phyloP scores from a whole-genome alignment of 1,140 invertebrate species.

The Heliothis subflexa region DNA sequence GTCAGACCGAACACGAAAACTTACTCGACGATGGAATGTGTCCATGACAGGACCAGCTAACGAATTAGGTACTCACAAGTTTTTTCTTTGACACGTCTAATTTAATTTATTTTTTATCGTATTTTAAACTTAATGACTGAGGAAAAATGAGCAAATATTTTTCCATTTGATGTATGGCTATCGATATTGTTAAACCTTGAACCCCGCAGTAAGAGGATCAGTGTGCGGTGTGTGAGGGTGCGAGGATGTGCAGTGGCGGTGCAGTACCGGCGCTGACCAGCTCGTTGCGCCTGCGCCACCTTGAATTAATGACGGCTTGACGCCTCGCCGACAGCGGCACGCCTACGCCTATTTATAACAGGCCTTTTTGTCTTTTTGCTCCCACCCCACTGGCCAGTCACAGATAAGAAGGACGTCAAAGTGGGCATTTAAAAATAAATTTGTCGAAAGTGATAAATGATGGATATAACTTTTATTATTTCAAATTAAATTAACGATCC shows the following conservation, averaged over 20 bases:
- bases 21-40: slow-evolving; percentile 83
- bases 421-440: slow-evolving; percentile 85
- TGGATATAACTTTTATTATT: slow-evolving; percentile 85
- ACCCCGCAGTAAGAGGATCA: background rate
- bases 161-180: background rate
- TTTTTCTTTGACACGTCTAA: slow-evolving; percentile 62
- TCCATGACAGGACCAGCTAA: slow-evolving; percentile 80
- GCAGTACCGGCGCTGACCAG: background rate
- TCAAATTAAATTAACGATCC: slow-evolving; percentile 86
- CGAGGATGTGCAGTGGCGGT: background rate
- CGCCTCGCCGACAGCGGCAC: slow-evolving; percentile 69
- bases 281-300: background rate
- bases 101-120: slow-evolving; percentile 68
- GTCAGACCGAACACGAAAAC: slow-evolving; percentile 82
- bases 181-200: background rate
- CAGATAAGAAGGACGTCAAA: slow-evolving; percentile 74
- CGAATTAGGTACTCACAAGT: slow-evolving; percentile 80
- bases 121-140: slow-evolving; percentile 33
- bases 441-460: slow-evolving; percentile 85
- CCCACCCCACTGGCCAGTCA: slow-evolving; percentile 68
- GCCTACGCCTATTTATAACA: slow-evolving; percentile 73
- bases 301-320: slow-evolving; percentile 66
- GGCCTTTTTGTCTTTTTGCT: slow-evolving; percentile 67
- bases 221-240: background rate
- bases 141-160: slow-evolving; percentile 16